Evolutionary conservation across 35 echinoderm and acorn worm genomes (phyloP), one percentile per base, ranked within the genome.

Genomic region (Eucidaris tribuloides): DNA sequence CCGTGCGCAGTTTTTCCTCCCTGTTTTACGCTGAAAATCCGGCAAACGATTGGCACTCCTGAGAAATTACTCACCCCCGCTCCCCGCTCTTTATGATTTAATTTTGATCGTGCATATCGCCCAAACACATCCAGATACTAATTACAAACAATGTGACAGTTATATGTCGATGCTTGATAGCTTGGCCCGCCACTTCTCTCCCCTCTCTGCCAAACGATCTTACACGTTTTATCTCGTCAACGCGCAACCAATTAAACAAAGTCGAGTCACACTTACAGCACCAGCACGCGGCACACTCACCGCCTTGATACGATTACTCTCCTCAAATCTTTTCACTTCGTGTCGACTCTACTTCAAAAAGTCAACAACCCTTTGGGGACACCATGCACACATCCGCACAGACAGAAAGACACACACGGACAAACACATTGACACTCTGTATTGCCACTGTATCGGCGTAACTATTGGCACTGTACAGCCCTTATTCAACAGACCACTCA

Each of bases 261-360:
- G 68, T n/a, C 35, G 68, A 27, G 68, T 74, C 68, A 44, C 36
- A 74, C 68, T 38, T 13, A 40, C 29, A 36, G 68, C 68, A 24
- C 61, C 41, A 42, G 36, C 68, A 74, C 20, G 30, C 68, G 37
- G 7, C 68, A 38, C 68, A 42, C 68, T 74, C 64, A 34, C 14
- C 35, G 18, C n/a, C 34, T 17, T 74, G 68, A 74, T 74, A 24
- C 24, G 68, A 74, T 74, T 74, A 74, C 68, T 36, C n/a, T 74
- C 38, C 9, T 42, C n/a, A 68, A 74, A 74, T 35, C 35, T 36
- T 42, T 36, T 74, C 68, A 40, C 68, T 74, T 40, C 44, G 35
- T 74, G 68, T 74, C 68, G 44, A 74, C 41, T 38, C 68, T 74
- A 74, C 68, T 74, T 74, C 68, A 74, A 74, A 74, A 74, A 74